Evolutionary conservation across 2,797 vertebrate genomes (phyloP).

Genomic region (Peromyscus eremicus): DNA sequence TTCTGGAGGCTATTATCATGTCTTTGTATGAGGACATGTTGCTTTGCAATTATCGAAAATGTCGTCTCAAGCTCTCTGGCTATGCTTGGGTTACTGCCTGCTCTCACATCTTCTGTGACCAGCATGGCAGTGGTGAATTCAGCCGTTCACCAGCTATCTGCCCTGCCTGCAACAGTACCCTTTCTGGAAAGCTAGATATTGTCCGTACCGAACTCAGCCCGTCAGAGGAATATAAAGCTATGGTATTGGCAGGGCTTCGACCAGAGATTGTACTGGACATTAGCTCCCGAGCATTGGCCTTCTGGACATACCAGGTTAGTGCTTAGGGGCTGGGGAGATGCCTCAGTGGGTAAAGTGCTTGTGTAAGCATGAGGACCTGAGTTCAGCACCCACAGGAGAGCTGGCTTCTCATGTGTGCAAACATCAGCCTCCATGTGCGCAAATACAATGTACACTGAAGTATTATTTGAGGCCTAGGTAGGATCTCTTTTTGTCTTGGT

Average conservation of each 20-base stretch:
- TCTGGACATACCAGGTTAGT: conserved; percentile 96
- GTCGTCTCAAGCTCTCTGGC: conserved; percentile 90
- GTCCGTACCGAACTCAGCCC: conserved; percentile 93
- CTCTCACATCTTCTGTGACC: conserved; percentile 95
- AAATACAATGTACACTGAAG: background rate
- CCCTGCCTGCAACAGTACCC: conserved; percentile 93
- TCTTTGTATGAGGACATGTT: conserved; percentile 92
- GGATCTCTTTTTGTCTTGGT: background rate
- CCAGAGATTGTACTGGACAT: conserved; percentile 94
- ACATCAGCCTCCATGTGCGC: background rate
- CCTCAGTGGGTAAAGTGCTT: background rate
- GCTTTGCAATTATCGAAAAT: conserved; percentile 94
- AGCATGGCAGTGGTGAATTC: conserved; percentile 94
- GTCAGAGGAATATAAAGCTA: conserved; percentile 95
- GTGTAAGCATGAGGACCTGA: background rate
- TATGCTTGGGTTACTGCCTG: conserved; percentile 96
- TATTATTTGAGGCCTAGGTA: background rate
- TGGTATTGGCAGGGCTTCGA: conserved; percentile 93
- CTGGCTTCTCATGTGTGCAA: background rate
- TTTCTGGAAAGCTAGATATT: conserved; percentile 94
- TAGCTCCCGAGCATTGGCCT: conserved; percentile 92
- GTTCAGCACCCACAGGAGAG: background rate
- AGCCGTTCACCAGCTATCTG: conserved; percentile 92
- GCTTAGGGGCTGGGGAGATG: background rate
- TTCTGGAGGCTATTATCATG: conserved; percentile 66